Evolutionary conservation across 2,113 vertebrate genomes (phyloP).

Genomic region (Corythornis vintsioides): DNA sequence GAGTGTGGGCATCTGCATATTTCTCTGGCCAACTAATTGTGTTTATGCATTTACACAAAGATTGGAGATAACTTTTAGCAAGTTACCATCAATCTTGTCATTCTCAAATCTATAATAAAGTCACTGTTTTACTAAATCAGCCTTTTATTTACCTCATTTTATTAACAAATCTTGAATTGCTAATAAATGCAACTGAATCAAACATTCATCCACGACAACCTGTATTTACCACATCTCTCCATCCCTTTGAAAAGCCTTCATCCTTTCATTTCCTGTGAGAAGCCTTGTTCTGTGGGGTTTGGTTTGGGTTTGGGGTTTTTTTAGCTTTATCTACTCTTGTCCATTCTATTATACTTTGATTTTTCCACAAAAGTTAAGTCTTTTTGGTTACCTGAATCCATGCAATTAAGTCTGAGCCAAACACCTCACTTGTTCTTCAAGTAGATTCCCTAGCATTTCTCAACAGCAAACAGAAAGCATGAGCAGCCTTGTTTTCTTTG

Average conservation of each 20-base stretch:
- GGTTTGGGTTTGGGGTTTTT: not conserved
- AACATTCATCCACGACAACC: too few relatives aligned
- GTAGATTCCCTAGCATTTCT: not conserved
- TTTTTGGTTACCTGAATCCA: not conserved
- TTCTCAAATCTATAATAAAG: too few relatives aligned
- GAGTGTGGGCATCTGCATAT: too few relatives aligned
- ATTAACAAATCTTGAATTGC: too few relatives aligned
- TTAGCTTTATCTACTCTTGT: not conserved
- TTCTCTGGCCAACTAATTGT: too few relatives aligned
- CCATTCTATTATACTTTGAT: not conserved
- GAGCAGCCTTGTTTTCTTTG: not conserved
- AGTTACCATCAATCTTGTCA: too few relatives aligned
- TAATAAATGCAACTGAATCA: too few relatives aligned
- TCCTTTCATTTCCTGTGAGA: not conserved
- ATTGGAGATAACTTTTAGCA: too few relatives aligned
- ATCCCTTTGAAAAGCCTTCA: not conserved
- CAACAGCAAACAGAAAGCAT: not conserved
- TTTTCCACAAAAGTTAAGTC: not conserved
- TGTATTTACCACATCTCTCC: not conserved
- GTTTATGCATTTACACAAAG: too few relatives aligned
- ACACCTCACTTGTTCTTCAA: not conserved
- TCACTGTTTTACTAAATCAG: too few relatives aligned
- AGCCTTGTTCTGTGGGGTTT: not conserved
- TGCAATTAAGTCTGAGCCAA: not conserved
- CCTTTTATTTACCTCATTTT: too few relatives aligned